Evolutionary conservation across 2,113 vertebrate species (phyloP), one percentile per base, ranked within the genome.

Genomic region (Paradoxurus hermaphroditus): DNA sequence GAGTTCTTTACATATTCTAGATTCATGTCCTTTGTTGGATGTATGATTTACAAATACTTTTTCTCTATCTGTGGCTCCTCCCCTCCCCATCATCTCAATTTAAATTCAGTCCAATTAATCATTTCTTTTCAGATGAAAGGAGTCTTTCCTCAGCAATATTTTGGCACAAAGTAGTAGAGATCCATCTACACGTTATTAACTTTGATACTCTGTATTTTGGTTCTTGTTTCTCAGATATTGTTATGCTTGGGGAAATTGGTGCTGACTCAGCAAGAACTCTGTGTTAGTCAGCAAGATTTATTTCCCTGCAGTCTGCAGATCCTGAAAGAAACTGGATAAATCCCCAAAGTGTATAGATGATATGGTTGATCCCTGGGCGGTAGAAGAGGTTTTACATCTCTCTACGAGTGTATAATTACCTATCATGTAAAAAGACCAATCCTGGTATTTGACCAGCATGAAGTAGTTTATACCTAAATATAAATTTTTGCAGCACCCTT

Each of bases 381-480:
- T 96, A 73, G 98, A 88, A 53, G 97, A 91, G 96, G 95, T 98
- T 98, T 98, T 25, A 59, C 63, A 83, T 88, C 78, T 97, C 81
- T 79, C 83, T 97, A 86, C 97, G 83, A 94, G 83, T 72, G 90
- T 96, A 79, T 97, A 94, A 96, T 94, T 98, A 49, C 73, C 73
- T 0, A 16, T 29, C 70, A 0, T 7, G 72, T 5, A 36, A 62
- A 63, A 85, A 93, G 85, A 11, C 70, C 23, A 81, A 90, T 77
- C 77, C 81, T 56, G 2, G 63, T 15, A 95, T 67, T 85, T 98
- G 97, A 97, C 6, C 83, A 70, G 7, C 79, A 59, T 59, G 56
- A 59, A 23, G 56, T 59, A 59, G 56, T 59, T 59, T 59, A 59
- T 59, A 59, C 34, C 62, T 82, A 84, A 94, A 1, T 72, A 3